Conservation (phyloP, 2,797 vertebrate species). For the Bufotes viridis region DNA sequence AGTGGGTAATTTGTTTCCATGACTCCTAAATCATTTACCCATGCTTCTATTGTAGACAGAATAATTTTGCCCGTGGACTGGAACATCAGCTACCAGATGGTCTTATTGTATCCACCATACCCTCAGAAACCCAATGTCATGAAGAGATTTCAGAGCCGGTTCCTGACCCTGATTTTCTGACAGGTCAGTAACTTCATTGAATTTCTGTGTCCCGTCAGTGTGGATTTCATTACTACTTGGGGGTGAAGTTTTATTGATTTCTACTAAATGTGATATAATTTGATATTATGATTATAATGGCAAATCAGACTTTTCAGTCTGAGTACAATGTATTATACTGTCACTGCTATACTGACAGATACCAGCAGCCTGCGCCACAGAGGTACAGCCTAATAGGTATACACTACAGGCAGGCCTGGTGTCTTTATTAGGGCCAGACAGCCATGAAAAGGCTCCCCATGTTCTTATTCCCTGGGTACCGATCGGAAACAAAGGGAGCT, state of each 20-base stretch:
- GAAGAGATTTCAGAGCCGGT: constrained; percentile 93
- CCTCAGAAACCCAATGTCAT: constrained; percentile 93
- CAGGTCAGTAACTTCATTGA: constrained; percentile 77
- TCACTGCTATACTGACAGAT: too few relatives aligned
- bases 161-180: constrained; percentile 93
- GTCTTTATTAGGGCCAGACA: too few relatives aligned
- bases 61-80: constrained; percentile 94
- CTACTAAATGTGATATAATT: too few relatives aligned
- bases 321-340: too few relatives aligned
- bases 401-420: too few relatives aligned
- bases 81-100: constrained; percentile 97
- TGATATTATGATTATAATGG: too few relatives aligned
- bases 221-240: neutral
- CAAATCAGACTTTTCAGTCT: too few relatives aligned
- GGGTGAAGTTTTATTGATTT: constrained; percentile 7
- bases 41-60: constrained; percentile 81
- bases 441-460: too few relatives aligned
- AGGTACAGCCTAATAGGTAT: too few relatives aligned
- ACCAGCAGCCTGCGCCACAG: too few relatives aligned
- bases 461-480: too few relatives aligned
- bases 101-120: constrained; percentile 91
- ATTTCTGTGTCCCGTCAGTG: neutral
- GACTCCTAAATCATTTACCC: neutral
- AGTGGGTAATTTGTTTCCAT: neutral
- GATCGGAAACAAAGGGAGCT: too few relatives aligned